Conservation (phyloP, 2,888 invertebrate genomes). For the Nematopogon swammerdamellus region DNA sequence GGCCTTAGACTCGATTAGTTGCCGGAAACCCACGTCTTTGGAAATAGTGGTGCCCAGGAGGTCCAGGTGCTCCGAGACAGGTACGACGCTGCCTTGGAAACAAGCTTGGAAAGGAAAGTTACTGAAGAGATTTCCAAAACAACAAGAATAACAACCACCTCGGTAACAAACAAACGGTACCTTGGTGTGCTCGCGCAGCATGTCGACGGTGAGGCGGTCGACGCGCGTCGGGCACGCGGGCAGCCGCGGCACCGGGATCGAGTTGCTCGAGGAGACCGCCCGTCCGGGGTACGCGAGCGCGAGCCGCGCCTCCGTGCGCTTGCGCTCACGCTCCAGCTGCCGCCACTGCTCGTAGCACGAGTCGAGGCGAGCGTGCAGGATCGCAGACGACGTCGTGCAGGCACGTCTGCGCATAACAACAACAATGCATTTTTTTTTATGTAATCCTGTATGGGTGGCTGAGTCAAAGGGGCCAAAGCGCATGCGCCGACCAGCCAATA, state of each 20-base stretch:
- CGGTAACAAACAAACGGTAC: conserved; percentile 23
- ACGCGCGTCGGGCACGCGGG: conserved; percentile 75
- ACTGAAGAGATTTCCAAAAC: too few species aligned
- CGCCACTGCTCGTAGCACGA: conserved; percentile 79
- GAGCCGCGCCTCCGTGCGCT: conserved; percentile 73
- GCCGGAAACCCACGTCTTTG: too few species aligned
- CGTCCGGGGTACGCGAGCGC: conserved; percentile 77
- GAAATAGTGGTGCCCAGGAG: too few species aligned
- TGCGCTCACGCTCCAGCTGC: conserved; percentile 73
- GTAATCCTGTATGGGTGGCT: too few species aligned
- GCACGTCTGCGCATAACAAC: conserved; percentile 39
- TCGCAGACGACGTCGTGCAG: conserved; percentile 47
- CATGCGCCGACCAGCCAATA: too few species aligned
- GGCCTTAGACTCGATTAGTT: too few species aligned
- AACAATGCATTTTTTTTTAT: too few species aligned
- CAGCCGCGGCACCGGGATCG: conserved; percentile 69
- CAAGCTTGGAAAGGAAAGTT: too few species aligned
- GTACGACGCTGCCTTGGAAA: too few species aligned
- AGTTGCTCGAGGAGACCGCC: conserved; percentile 74
- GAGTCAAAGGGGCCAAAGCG: too few species aligned
- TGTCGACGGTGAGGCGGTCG: conserved; percentile 76
- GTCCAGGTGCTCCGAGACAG: too few species aligned
- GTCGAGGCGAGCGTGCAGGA: conserved; percentile 69
- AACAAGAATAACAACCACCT: too few species aligned
- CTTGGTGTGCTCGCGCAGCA: conserved; percentile 74